Percentiles rank a stretch among this genome's conserved stretches.
Conservation (phyloP, 2,113 vertebrate genomes). For the Phylloscopus trochiloides region DNA sequence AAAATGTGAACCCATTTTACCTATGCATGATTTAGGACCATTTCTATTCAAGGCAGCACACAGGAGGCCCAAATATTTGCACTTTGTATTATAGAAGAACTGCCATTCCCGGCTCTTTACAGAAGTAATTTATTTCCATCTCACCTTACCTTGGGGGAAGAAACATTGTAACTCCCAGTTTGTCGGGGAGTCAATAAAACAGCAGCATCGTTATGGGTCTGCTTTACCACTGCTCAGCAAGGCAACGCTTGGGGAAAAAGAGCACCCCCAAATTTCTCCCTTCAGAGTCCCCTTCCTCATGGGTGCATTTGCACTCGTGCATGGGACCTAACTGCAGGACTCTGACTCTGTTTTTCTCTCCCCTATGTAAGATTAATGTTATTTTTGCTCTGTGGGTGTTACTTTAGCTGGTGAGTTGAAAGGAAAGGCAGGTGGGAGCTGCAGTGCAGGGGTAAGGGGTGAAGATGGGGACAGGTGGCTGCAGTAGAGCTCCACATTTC, state of each 20-base stretch:
- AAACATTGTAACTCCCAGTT: background rate
- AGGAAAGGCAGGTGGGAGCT: background rate
- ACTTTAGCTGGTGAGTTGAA: background rate
- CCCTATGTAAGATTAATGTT: background rate
- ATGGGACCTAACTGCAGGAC: background rate
- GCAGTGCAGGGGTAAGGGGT: accelerated
- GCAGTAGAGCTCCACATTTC: background rate
- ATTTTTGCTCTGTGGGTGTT: background rate
- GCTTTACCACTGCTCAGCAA: background rate
- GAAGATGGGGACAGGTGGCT: background rate
- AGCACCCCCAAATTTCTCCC: background rate
- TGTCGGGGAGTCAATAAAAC: background rate
- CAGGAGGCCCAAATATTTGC: conserved; percentile 40
- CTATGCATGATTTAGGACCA: background rate
- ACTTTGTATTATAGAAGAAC: conserved; percentile 36
- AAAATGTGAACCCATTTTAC: background rate
- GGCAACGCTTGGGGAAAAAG: background rate
- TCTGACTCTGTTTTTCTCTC: background rate
- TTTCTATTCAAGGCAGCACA: conserved; percentile 24
- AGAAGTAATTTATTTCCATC: conserved; percentile 41
- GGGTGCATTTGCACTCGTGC: background rate
- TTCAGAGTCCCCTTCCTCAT: background rate
- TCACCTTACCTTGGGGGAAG: conserved; percentile 10
- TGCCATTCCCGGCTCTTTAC: background rate
- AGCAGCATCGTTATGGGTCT: background rate